Percentiles rank a stretch among this genome's conserved stretches.
phyloP scores from a whole-genome alignment of 1,140 invertebrate genomes.

The Phthorimaea operculella region DNA sequence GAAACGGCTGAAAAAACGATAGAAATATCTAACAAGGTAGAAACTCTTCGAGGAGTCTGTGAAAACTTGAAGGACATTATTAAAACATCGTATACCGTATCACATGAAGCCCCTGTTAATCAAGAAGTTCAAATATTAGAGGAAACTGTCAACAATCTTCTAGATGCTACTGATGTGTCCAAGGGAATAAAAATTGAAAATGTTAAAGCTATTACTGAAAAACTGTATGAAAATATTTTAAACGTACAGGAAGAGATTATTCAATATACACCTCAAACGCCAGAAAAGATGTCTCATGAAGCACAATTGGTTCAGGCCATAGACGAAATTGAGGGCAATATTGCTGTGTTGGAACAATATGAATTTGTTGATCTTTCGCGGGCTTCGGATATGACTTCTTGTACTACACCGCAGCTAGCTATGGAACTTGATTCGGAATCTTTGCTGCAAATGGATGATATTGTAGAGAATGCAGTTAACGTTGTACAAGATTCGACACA shows the following conservation, averaged over 20 bases:
- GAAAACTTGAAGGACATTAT: constrained; percentile 31
- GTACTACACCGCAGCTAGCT: constrained; percentile 22
- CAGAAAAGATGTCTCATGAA: constrained; percentile 28
- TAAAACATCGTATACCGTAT: constrained; percentile 15
- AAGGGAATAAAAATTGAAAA: constrained; percentile 30
- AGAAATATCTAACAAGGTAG: constrained; percentile 36
- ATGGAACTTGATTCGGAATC: constrained; percentile 28
- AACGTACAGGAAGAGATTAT: constrained; percentile 37
- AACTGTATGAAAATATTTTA: constrained; percentile 30
- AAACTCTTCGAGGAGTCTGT: constrained; percentile 28
- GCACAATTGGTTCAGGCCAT: constrained; percentile 33
- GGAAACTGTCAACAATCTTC: constrained; percentile 24
- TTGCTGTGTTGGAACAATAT: constrained; percentile 40
- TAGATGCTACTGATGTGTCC: constrained; percentile 27
- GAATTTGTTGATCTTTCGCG: constrained; percentile 37
- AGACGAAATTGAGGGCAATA: constrained; percentile 35
- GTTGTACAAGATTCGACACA: constrained; percentile 26
- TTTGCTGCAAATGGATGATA: constrained; percentile 28
- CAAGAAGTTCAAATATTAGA: constrained; percentile 20
- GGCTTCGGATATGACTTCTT: constrained; percentile 26
- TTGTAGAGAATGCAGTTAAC: constrained; percentile 28
- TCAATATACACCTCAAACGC: constrained; percentile 23
- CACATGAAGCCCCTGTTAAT: constrained; percentile 10
- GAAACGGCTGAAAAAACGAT: constrained; percentile 30
- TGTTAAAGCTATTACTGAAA: constrained; percentile 33